Base-by-base conservation (phyloP, 2,797 vertebrate genomes). In the Nasua narica region DNA sequence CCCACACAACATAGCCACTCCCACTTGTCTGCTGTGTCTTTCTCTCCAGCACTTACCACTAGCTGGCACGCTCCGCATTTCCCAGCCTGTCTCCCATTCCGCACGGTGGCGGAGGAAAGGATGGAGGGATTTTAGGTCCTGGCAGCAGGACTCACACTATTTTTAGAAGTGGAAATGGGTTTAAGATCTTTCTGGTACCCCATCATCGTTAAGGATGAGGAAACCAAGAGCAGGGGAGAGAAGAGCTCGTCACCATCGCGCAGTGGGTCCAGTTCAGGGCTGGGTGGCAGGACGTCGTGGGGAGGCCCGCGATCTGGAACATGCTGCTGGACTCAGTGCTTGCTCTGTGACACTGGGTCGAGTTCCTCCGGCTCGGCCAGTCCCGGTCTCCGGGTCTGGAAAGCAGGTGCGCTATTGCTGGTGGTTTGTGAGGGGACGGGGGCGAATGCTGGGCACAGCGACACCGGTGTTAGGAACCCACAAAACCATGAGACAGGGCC, bases 341-440 rank as follows among this genome's bases (percentile, higher is more conserved):
- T 25, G 23, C 2, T 1, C 5, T 0, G 7, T 3, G 10, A 2
- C 16, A 4, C 35, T 2, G 0, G 25, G 37, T 35, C 37, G 25
- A 2, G 13, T 18, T 5, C 29, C 87, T 29, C 29, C 37, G 21
- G 40, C 35, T 69, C 2, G 1, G 27, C 0, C 15, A 40, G 8
- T 16, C 78, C 21, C 35, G 3, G 19, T 11, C 9, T 48, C 76
- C 35, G 54, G 27, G 2, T 32, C 69, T 46, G 10, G 5, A 27
- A 5, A 3, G 5, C 65, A 32, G 2, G 1, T 3, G 46, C 21
- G 21, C 35, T 18, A 40, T 2, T 2, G 56, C 8, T 25, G 1
- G 13, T 4, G 1, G 40, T 35, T 19, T 5, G n/a, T 3, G 40
- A 21, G 3, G 27, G 54, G 15, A 21, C 7, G 21, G 52, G 1